phyloP scores from a whole-genome alignment of 2,888 invertebrate genomes.

The Meteorus cinctellus region DNA sequence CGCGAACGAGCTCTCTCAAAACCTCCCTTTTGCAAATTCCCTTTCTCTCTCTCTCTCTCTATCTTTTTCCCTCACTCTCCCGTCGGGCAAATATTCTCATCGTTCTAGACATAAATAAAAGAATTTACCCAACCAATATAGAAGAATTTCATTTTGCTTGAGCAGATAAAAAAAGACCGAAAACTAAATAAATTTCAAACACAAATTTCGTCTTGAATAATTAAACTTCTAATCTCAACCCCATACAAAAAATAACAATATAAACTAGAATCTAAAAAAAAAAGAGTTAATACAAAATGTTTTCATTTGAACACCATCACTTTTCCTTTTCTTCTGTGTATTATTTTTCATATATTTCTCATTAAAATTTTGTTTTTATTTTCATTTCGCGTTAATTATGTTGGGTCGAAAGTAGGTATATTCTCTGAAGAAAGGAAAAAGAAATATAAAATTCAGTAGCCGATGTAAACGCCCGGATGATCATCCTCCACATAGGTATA shows the following conservation, averaged over 20 bases:
- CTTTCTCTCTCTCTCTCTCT: conserved; percentile 4
- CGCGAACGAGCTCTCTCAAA: conserved; percentile 30
- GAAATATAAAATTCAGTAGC: conserved; percentile 29
- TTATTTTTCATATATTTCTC: conserved; percentile 4
- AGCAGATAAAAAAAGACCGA: background rate
- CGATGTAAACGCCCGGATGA: conserved; percentile 37
- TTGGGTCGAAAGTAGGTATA: background rate
- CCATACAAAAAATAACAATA: background rate
- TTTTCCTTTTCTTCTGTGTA: background rate
- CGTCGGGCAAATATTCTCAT: conserved; percentile 34
- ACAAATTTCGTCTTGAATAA: conserved; percentile 7
- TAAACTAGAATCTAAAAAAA: background rate
- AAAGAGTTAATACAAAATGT: background rate
- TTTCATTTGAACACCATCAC: background rate
- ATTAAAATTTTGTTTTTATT: conserved; percentile 20
- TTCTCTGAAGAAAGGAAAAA: background rate
- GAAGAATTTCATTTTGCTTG: conserved; percentile 10
- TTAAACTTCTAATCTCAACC: conserved; percentile 18
- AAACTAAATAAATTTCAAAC: background rate
- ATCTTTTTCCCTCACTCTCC: conserved; percentile 8
- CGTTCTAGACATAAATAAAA: conserved; percentile 43
- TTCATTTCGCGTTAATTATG: background rate
- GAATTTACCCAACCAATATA: background rate
- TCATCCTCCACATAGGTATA: conserved; percentile 23
- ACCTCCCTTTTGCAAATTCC: conserved; percentile 26